Evolutionary conservation across 1,140 invertebrate species (phyloP), one percentile per base, ranked within the genome.

Genomic region (Scaptomyza hsui): DNA sequence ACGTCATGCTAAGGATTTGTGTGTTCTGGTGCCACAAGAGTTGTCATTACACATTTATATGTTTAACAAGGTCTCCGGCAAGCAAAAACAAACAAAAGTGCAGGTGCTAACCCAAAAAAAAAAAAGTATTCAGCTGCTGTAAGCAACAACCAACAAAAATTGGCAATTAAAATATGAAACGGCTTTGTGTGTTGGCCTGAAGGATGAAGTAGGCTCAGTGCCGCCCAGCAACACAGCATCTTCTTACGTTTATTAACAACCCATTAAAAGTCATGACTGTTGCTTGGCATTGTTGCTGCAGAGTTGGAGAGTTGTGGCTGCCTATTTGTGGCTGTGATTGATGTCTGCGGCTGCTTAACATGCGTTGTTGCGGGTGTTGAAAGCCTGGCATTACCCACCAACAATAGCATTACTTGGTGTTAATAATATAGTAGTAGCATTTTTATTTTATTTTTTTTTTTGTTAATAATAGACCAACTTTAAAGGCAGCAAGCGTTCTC

Each of bases 191-290:
- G 26, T n/a, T 55, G 37, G 41, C 61, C 45, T 16, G 37, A 37
- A 15, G 29, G 10, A 10, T 55, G 16, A 3, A 19, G 41, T 16
- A 26, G 21, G 24, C 21, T 18, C 9, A 0, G 4, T 49, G 41
- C 26, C 45, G 51, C 49, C 49, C 21, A 41, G 37, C 10, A n/a
- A 15, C 47, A 21, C 10, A 16, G 21, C 6, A 26, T 24, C 45
- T 24, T 26, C 9, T 26, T 19, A 39, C 59, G 57, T 79, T 75
- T 65, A 86, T 86, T 86, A 86, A 72, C 79, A 81, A 70, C 60
- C 72, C 75, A 85, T 89, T 89, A 89, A 89, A 89, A 81, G 55
- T 48, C 77, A 76, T 88, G 82, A 88, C 82, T 88, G 55, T 75
- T 64, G 71, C 48, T 71, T 61, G 57, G 49, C 72, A 62, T 88